A percentile compares a stretch with the other conserved stretches of the same genome.
Evolutionary conservation across 2,888 invertebrate species (phyloP).

Genomic region (Acrobasis suavella): DNA sequence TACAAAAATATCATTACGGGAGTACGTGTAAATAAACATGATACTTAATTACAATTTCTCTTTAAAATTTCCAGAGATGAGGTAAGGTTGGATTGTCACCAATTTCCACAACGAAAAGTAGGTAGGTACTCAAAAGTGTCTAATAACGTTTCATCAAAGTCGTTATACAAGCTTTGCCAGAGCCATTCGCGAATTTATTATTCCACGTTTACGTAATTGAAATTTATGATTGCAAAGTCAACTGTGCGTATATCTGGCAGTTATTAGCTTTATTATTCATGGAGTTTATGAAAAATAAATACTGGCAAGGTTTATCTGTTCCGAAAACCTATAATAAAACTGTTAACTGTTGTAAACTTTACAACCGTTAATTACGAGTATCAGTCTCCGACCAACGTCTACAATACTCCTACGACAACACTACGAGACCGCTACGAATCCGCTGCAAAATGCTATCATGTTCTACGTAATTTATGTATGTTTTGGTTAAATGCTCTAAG

Average conservation of each 20-base stretch:
- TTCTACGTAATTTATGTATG: too few relatives aligned
- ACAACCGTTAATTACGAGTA: too few relatives aligned
- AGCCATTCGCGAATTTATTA: conserved; percentile 32
- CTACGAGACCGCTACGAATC: too few relatives aligned
- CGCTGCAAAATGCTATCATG: too few relatives aligned
- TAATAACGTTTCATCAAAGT: conserved; percentile 39
- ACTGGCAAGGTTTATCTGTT: too few relatives aligned
- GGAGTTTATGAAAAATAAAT: background rate
- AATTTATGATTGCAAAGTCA: conserved; percentile 37
- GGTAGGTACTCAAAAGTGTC: conserved; percentile 34
- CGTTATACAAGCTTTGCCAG: conserved; percentile 34
- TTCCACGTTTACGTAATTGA: conserved; percentile 34
- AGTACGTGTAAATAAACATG: background rate
- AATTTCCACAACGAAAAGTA: conserved; percentile 31
- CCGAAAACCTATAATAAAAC: too few relatives aligned
- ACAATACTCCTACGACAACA: too few relatives aligned
- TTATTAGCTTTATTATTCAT: conserved; percentile 27
- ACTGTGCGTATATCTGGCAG: conserved; percentile 13
- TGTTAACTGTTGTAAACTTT: too few relatives aligned
- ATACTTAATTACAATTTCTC: conserved; percentile 29
- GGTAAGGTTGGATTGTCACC: background rate
- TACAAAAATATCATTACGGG: background rate
- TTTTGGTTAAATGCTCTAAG: background rate
- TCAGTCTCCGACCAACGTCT: too few relatives aligned
- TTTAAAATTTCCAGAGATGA: background rate